Evolutionary conservation across 2,797 vertebrate species (phyloP), one percentile per base, ranked within the genome.

Genomic region (Crypturellus tataupa): DNA sequence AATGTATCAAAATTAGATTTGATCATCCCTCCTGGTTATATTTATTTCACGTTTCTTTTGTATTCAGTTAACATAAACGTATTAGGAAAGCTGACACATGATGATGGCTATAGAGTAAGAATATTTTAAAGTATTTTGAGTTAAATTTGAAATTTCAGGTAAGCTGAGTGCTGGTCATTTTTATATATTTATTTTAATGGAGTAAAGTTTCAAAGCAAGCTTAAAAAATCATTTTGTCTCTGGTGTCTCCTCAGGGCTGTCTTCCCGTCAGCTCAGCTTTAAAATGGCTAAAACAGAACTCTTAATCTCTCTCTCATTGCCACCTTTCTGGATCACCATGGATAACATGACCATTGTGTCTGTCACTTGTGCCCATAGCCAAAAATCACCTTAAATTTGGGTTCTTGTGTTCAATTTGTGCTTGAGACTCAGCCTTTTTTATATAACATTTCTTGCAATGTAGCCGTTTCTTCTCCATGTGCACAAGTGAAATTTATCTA

Each of bases 1-100:
- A 99, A 99, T 99, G 98, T 98, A 98, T 98, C 98, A 98, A 98
- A 99, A 99, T 99, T 99, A 98, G 98, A 99, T 99, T 99, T 98
- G 98, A 98, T 98, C 98, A 97, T 98, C 98, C 98, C 98, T 99
- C 98, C 98, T 98, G 98, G 98, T 99, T 98, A 98, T 98, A 98
- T 97, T 99, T 99, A 98, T 99, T 99, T 99, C 99, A 98, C 98
- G 96, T 98, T 98, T 99, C 98, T 98, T 98, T 98, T 98, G 98
- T 98, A 98, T 98, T 98, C 98, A 98, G 98, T 99, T 99, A 98
- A 98, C 98, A 96, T 98, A 98, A 98, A 97, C 96, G 95, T 97
- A 98, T 98, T 98, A 98, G 96, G 97, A 97, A 97, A 97, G 97
- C 97, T 98, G 97, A 98, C 97, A 98, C 97, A 97, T 98, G 97